Percentiles rank a stretch among this genome's conserved stretches.
phyloP scores from a whole-genome alignment of 2,113 vertebrate species.

The Sminthopsis crassicaudata region DNA sequence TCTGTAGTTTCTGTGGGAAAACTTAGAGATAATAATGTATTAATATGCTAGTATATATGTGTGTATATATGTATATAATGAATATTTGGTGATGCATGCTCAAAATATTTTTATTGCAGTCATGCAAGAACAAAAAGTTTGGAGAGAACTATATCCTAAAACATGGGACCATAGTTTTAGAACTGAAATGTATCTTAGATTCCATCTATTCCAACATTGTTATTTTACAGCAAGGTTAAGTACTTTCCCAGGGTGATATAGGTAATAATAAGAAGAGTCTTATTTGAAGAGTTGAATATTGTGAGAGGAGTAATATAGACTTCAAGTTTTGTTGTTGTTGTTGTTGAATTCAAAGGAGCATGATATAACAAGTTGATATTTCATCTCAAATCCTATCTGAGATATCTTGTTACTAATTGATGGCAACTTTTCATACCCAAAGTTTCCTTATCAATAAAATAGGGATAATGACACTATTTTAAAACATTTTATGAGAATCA shows the following conservation, averaged over 20 bases:
- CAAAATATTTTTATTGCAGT: background rate
- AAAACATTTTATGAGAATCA: background rate
- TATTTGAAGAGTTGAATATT: background rate
- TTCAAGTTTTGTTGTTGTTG: background rate
- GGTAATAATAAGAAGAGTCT: background rate
- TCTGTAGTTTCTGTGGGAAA: background rate
- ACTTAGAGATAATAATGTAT: background rate
- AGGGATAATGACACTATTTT: background rate
- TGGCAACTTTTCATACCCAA: background rate
- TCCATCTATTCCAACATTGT: background rate
- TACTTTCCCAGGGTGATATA: background rate
- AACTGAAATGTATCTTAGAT: background rate
- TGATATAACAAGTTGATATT: background rate
- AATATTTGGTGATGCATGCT: background rate
- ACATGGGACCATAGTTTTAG: background rate
- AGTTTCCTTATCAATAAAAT: background rate
- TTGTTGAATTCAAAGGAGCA: background rate
- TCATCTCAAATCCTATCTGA: background rate
- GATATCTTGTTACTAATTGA: background rate
- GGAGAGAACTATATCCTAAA: background rate
- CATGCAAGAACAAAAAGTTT: background rate
- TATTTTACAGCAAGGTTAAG: background rate
- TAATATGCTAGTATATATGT: background rate
- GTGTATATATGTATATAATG: background rate
- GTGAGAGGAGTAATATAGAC: background rate